A percentile compares a stretch with the other conserved stretches of the same genome.
phyloP scores from a whole-genome alignment of 2,888 invertebrate species.

The Ophioninae sp. region DNA sequence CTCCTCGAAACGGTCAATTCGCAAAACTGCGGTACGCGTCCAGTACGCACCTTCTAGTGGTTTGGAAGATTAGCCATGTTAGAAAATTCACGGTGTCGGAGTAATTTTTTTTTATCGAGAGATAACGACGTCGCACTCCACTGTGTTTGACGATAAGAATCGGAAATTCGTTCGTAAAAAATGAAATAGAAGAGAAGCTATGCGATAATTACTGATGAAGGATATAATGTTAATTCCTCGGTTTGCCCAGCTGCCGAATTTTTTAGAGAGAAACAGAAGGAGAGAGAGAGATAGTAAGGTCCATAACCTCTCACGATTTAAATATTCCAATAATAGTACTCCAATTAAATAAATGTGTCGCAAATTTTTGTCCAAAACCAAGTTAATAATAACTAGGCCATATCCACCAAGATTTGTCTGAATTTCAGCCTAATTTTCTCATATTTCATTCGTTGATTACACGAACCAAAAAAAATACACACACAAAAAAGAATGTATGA shows the following conservation, averaged over 20 bases:
- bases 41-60: background rate
- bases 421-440: conserved; percentile 24
- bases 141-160: background rate
- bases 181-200: background rate
- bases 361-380: conserved; percentile 44
- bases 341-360: conserved; percentile 59
- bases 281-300: conserved; percentile 29
- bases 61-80: conserved; percentile 57
- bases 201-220: background rate
- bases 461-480: conserved; percentile 7
- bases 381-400: conserved; percentile 43
- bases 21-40: conserved; percentile 33
- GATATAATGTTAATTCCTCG: background rate
- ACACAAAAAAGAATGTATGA: too few relatives aligned
- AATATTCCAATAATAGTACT: conserved; percentile 50
- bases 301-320: conserved; percentile 34
- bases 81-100: background rate
- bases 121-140: background rate
- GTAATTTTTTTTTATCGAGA: background rate
- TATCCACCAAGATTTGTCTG: conserved; percentile 18
- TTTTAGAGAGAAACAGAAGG: conserved; percentile 4
- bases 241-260: background rate
- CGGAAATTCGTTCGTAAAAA: background rate
- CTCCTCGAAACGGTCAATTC: conserved; percentile 38
- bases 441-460: conserved; percentile 17